Percentiles rank a stretch among this genome's conserved stretches.
Conservation (phyloP, 2,888 invertebrate genomes). For the Xestia rhomboidea region DNA sequence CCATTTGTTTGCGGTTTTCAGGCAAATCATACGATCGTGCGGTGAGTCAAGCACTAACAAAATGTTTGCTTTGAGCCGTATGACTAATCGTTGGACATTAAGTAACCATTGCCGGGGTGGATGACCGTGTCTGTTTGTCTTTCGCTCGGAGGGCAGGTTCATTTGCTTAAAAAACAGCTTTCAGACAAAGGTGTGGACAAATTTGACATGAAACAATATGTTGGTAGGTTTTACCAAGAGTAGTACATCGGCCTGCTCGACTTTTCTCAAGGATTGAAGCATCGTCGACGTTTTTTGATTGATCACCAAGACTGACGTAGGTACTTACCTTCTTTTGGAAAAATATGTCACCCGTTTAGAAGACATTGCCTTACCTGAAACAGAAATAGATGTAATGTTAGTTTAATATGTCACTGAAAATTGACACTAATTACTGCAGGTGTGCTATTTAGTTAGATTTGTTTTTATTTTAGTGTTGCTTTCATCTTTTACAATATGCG, state of each 20-base stretch:
- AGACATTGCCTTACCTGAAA: conserved; percentile 90
- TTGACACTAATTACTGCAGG: conserved; percentile 52
- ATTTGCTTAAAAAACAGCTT: conserved; percentile 76
- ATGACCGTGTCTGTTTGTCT: conserved; percentile 85
- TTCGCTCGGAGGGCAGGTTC: conserved; percentile 77
- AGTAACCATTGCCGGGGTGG: conserved; percentile 86
- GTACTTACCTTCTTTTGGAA: conserved; percentile 83
- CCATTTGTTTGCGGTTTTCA: conserved; percentile 75
- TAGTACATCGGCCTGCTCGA: conserved; percentile 76
- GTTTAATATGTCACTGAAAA: conserved; percentile 45
- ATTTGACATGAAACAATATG: conserved; percentile 69
- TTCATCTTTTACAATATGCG: conserved; percentile 38
- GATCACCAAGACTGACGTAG: conserved; percentile 71
- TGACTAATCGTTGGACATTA: conserved; percentile 87
- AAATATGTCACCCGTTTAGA: conserved; percentile 86
- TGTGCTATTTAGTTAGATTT: conserved; percentile 35
- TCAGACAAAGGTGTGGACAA: conserved; percentile 70
- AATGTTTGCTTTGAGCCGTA: conserved; percentile 81
- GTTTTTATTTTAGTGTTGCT: conserved; percentile 46
- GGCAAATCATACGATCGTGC: conserved; percentile 75
- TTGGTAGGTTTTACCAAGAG: conserved; percentile 66
- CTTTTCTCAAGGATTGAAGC: conserved; percentile 57
- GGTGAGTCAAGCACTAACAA: conserved; percentile 76
- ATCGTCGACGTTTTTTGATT: conserved; percentile 74
- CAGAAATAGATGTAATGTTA: conserved; percentile 76